Percentiles rank a stretch among this genome's conserved stretches.
These are phyloP conservation scores for Haplochromis burtoni DNA, from an alignment of 2,113 vertebrate species.

Conservation along the genomic window DNA sequence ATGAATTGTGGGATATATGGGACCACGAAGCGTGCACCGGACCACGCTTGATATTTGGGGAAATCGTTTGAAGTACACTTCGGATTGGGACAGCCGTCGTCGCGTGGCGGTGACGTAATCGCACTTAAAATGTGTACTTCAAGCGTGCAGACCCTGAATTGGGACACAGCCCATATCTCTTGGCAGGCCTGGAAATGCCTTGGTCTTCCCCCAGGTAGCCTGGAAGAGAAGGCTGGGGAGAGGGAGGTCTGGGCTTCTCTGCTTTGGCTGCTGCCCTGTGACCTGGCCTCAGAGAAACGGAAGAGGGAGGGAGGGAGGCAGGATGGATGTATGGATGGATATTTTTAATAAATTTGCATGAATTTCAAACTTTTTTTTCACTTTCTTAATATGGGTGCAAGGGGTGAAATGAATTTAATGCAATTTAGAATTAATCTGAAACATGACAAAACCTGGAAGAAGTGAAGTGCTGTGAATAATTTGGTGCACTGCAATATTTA, in stretches of 20 bases:
- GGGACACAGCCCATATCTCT: background rate
- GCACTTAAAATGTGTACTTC: too few relatives aligned
- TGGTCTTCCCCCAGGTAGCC: background rate
- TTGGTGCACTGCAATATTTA: background rate
- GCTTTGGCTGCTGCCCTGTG: background rate
- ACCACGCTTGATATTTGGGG: too few relatives aligned
- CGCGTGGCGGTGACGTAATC: too few relatives aligned
- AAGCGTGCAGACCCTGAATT: too few relatives aligned
- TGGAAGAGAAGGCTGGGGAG: background rate
- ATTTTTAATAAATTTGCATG: background rate
- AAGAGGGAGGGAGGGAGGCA: background rate
- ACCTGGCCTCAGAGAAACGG: background rate
- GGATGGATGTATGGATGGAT: background rate
- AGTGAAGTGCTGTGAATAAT: background rate
- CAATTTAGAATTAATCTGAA: background rate
- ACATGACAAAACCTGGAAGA: background rate
- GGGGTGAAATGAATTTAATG: background rate
- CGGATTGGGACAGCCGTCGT: too few relatives aligned
- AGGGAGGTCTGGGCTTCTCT: background rate
- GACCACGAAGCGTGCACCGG: too few relatives aligned
- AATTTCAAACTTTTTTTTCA: background rate
- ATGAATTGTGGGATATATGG: too few relatives aligned
- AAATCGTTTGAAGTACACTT: too few relatives aligned
- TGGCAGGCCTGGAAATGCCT: background rate
- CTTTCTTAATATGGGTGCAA: background rate